Percentiles rank a stretch among this genome's conserved stretches.
phyloP scores from a whole-genome alignment of 2,797 vertebrate genomes.

The Gymnoscopelus braueri region DNA sequence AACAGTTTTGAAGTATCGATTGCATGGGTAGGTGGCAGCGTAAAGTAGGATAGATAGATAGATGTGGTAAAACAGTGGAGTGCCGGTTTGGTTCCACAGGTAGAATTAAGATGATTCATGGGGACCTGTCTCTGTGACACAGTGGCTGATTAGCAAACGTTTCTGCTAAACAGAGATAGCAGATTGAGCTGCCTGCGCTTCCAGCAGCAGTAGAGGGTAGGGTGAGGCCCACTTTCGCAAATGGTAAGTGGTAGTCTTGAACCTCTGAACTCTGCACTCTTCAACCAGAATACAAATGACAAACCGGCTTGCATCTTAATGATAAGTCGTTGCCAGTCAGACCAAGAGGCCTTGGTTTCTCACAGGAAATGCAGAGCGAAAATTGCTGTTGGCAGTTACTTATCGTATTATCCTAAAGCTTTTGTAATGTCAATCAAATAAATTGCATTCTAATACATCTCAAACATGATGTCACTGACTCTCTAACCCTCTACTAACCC shows the following conservation, averaged over 20 bases:
- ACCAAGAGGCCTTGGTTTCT: constrained; percentile 18
- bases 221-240: not conserved
- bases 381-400: constrained; percentile 36
- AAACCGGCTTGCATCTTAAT: constrained; percentile 28
- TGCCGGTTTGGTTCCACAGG: constrained; percentile 16
- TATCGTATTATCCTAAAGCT: constrained; percentile 17
- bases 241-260: constrained; percentile 4
- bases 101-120: constrained; percentile 32
- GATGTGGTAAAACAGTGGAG: constrained; percentile 1
- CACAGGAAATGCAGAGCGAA: too few relatives aligned
- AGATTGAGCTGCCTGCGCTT: constrained; percentile 24
- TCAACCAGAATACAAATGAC: constrained; percentile 31
- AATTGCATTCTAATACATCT: constrained; percentile 1
- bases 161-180: constrained; percentile 26
- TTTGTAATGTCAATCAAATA: constrained; percentile 27
- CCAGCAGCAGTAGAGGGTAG: constrained; percentile 9
- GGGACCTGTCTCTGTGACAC: constrained; percentile 37
- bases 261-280: constrained; percentile 18
- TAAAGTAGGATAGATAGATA: constrained; percentile 12
- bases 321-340: constrained; percentile 50
- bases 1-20: not conserved
- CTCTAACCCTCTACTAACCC: constrained; percentile 3
- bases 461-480: constrained; percentile 1
- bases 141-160: constrained; percentile 35
- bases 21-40: constrained; percentile 7